Percentiles rank a stretch among this genome's conserved stretches.
These are phyloP conservation scores for Phasianus colchicus DNA, from an alignment of 2,113 vertebrate genomes.

Conservation along the genomic window DNA sequence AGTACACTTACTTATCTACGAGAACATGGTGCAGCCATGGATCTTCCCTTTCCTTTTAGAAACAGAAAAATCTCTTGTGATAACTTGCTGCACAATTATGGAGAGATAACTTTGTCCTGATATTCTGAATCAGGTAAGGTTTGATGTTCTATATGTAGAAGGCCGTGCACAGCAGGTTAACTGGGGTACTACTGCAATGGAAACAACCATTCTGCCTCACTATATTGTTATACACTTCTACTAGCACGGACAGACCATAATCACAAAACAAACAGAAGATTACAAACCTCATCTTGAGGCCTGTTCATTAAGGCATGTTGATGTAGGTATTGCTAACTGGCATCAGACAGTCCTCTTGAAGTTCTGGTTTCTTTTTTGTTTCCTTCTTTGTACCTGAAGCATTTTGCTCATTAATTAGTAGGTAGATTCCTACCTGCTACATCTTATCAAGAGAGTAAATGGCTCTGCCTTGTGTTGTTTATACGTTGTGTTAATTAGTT, in stretches of 20 bases:
- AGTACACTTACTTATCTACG: neutral
- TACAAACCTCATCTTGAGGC: neutral
- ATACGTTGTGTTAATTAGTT: constrained; percentile 33
- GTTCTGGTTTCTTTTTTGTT: neutral
- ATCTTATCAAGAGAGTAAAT: neutral
- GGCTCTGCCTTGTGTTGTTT: neutral
- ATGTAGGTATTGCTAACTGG: neutral
- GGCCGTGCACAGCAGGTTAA: neutral
- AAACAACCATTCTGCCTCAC: neutral
- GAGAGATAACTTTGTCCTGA: neutral
- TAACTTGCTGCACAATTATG: no score
- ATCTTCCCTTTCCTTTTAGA: neutral
- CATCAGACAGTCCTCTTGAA: neutral
- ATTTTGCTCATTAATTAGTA: constrained; percentile 36
- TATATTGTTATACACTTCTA: neutral
- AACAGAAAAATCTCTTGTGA: neutral
- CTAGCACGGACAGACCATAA: neutral
- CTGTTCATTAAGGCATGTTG: accelerated
- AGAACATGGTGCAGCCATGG: neutral
- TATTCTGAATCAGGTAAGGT: neutral
- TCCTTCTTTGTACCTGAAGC: neutral
- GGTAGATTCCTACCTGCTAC: neutral
- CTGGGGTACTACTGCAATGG: neutral
- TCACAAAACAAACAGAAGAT: neutral
- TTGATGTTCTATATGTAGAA: neutral